A percentile compares a stretch with the other conserved stretches of the same genome.
These are phyloP conservation scores for Sialia sialis DNA, from an alignment of 2,113 vertebrate species.

Conservation along the genomic window DNA sequence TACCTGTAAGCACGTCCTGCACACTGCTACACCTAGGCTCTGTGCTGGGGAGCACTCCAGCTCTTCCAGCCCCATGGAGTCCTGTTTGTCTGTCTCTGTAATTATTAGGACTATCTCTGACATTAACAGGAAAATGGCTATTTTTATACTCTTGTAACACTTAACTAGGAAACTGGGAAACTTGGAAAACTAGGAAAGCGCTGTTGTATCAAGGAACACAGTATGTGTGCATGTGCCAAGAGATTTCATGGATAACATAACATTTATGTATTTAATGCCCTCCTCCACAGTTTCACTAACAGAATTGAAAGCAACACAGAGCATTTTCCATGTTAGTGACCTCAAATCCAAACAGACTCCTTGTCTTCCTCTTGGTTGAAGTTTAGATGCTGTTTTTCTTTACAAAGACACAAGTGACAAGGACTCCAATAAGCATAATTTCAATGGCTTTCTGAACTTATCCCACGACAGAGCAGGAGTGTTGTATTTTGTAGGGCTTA, in stretches of 20 bases:
- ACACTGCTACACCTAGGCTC: not conserved
- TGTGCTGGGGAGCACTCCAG: not conserved
- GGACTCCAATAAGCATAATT: not conserved
- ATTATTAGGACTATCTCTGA: not conserved
- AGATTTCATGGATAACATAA: not conserved
- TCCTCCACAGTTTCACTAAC: not conserved
- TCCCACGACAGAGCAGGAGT: not conserved
- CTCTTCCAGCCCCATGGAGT: not conserved
- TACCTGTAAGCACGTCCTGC: not conserved
- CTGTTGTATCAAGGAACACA: not conserved
- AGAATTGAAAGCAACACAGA: not conserved
- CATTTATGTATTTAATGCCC: not conserved
- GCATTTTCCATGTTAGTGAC: not conserved
- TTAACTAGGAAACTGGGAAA: not conserved
- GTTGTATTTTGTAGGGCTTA: not conserved
- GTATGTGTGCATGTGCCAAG: not conserved
- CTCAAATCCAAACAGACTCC: not conserved
- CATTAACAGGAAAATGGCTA: not conserved
- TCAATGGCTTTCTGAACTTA: constrained; percentile 3
- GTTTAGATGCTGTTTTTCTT: not conserved
- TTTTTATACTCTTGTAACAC: not conserved
- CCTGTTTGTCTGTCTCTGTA: not conserved
- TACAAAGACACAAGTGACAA: not conserved
- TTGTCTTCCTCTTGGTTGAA: not conserved
- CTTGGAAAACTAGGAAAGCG: not conserved